Conservation (phyloP, 2,888 invertebrate genomes). For the Beris morrisii region DNA sequence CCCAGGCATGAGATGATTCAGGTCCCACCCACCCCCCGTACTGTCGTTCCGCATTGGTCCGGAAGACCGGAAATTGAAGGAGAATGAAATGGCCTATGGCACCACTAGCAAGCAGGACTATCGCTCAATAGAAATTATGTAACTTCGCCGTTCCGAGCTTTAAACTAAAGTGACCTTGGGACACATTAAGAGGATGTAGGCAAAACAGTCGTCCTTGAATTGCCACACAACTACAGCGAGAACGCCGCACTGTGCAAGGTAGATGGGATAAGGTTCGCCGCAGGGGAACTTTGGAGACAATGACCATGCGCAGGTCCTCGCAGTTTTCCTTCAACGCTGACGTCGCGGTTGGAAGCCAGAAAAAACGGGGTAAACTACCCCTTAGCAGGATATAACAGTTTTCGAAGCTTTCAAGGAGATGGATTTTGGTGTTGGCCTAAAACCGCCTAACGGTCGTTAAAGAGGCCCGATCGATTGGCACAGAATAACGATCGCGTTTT, state of each 20-base stretch:
- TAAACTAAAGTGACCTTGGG: constrained; percentile 30
- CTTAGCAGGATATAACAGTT: constrained; percentile 15
- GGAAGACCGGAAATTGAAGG: too few relatives aligned
- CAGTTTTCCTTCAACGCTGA: not conserved
- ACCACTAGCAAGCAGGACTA: too few relatives aligned
- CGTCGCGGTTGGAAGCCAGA: not conserved
- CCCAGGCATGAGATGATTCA: too few relatives aligned
- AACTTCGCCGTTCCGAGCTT: constrained; percentile 9
- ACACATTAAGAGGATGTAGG: constrained; percentile 22
- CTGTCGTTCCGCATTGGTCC: too few relatives aligned
- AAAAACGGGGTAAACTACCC: not conserved
- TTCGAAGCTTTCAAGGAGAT: constrained; percentile 14
- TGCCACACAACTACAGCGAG: constrained; percentile 14
- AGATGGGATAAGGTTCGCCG: not conserved
- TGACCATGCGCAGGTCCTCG: not conserved
- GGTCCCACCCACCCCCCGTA: too few relatives aligned
- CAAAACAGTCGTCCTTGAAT: constrained; percentile 22
- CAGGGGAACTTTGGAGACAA: not conserved
- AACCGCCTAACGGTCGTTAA: not conserved
- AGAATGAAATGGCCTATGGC: too few relatives aligned
- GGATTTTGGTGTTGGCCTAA: not conserved
- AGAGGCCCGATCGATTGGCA: constrained; percentile 17
- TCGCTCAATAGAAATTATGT: too few relatives aligned
- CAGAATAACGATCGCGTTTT: constrained; percentile 27
- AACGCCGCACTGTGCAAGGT: not conserved